These are phyloP conservation scores for Australoheros facetus DNA, from an alignment of 2,797 vertebrate species.

Conservation along the genomic window DNA sequence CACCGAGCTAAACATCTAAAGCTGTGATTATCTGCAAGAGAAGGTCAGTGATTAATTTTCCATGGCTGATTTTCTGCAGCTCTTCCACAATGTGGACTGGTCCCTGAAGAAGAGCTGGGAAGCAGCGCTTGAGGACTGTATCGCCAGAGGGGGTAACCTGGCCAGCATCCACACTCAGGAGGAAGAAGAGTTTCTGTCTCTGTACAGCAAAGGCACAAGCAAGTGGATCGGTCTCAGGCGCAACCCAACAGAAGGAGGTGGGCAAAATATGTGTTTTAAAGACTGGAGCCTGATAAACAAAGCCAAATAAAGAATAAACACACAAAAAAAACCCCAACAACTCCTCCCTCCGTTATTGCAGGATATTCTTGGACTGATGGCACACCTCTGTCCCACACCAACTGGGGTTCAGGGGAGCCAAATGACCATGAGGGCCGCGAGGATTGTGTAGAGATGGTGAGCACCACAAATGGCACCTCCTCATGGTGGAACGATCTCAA, in stretches of 20 bases:
- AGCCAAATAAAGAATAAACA: background rate
- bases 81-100: conserved; percentile 78
- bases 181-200: conserved; percentile 78
- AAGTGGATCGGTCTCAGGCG: conserved; percentile 83
- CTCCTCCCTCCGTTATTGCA: conserved; percentile 13
- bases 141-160: conserved; percentile 73
- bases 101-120: conserved; percentile 80
- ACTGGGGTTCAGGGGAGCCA: conserved; percentile 82
- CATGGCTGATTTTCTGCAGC: conserved; percentile 55
- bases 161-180: conserved; percentile 80
- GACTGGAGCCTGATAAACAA: background rate
- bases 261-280: background rate
- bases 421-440: conserved; percentile 81
- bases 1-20: background rate
- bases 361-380: conserved; percentile 83
- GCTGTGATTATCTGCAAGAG: background rate
- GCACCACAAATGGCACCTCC: conserved; percentile 68
- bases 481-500: conserved; percentile 84
- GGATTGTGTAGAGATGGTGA: conserved; percentile 85
- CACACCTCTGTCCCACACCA: conserved; percentile 77
- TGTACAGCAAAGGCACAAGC: conserved; percentile 72
- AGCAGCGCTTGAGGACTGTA: conserved; percentile 76
- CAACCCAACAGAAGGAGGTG: conserved; percentile 78
- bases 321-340: background rate
- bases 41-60: background rate